Base-by-base conservation (phyloP, 2,113 vertebrate species). In the Chrysemys picta region DNA sequence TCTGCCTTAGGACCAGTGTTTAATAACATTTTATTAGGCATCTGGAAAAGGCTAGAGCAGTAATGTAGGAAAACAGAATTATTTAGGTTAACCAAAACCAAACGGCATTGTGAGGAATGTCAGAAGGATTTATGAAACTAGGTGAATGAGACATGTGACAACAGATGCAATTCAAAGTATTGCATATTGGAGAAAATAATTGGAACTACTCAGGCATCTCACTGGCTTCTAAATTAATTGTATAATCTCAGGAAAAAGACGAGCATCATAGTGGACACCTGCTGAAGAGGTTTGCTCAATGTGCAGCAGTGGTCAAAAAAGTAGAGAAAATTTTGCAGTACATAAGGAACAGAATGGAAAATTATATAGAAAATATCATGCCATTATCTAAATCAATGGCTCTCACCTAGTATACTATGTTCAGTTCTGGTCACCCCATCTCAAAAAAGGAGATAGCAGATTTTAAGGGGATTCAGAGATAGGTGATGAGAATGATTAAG, bases 141-240 rank as follows among this genome's bases (percentile, higher is more conserved):
- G 85, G 49, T 54, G 53, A 76, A 42, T 85, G 81, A 56, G 22
- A 59, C 82, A 3, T 8, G 22, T 10, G 6, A 35, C 84, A 38
- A 72, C 69, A 91, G 89, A 79, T 94, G 29, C 47, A 45, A 80
- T 12, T 12, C 62, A 85, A 91, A 62, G 6, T 17, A 75, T n/a
- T 81, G 10, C 31, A 81, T 27, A 27, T 27, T 57, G 25, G 84
- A 54, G 19, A 29, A 2, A 54, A 81, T 92, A 84, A 59, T 57
- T 49, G 57, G 21, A 81, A 84, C 57, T 59, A 54, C 2, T 81
- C 0, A 0, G n/a, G 4, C 6, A 65, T 2, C 57, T 50, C 8
- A 76, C 35, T 0, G 1, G 54, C 57, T 62, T 31, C 57, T 65
- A 76, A 47, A 85, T 85, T 35, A 76, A 2, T 69, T 90, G 6